Percentiles rank a stretch among this genome's conserved stretches.
Conservation (phyloP, 2,113 vertebrate genomes). For the Chaetops frenatus region DNA sequence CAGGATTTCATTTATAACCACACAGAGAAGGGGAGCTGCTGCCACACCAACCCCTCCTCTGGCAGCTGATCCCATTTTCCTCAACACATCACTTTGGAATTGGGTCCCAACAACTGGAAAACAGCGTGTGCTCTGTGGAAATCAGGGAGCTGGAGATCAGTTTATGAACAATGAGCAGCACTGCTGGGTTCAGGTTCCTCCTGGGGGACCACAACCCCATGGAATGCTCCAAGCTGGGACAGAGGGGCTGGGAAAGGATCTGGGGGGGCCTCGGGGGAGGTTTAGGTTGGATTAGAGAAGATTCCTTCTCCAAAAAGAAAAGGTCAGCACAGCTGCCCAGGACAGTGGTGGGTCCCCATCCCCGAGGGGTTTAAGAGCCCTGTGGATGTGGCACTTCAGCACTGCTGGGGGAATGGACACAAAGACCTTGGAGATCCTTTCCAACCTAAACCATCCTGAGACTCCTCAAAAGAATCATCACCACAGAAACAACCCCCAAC, state of each 20-base stretch:
- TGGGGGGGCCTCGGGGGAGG: too few relatives aligned
- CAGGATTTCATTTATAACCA: not conserved
- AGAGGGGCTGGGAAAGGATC: not conserved
- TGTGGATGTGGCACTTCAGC: not conserved
- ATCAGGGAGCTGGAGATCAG: accelerated
- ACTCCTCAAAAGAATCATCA: not conserved
- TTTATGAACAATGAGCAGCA: not conserved
- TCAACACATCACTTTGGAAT: accelerated
- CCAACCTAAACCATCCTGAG: not conserved
- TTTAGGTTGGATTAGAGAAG: not conserved
- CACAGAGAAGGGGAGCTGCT: not conserved
- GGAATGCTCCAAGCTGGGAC: not conserved
- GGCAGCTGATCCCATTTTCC: not conserved
- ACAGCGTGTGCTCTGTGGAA: accelerated
- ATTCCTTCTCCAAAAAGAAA: too few relatives aligned
- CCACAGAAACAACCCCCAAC: not conserved
- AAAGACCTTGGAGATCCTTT: not conserved
- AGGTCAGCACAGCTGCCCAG: not conserved
- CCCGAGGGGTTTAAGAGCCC: not conserved
- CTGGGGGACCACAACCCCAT: not conserved
- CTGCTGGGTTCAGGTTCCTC: not conserved
- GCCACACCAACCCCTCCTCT: accelerated
- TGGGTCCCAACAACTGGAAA: accelerated
- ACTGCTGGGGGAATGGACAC: not conserved
- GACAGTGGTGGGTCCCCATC: too few relatives aligned